Evolutionary conservation across 1,140 invertebrate species (phyloP).

Genomic region (Leptonema lineaticorne): DNA sequence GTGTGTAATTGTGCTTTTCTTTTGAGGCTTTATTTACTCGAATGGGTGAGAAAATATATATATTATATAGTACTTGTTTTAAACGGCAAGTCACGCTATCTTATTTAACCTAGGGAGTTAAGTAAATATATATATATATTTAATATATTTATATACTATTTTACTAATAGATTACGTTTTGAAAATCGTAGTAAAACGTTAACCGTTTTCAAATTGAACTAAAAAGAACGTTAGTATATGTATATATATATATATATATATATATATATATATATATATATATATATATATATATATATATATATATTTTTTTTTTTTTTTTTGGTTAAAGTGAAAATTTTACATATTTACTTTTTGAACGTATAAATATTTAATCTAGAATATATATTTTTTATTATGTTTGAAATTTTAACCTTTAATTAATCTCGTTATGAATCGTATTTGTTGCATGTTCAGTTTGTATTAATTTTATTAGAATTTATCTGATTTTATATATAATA

Average conservation of each 20-base stretch:
- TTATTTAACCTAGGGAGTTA: slow-evolving; percentile 7
- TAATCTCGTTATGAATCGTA: too few relatives aligned
- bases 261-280: neutral
- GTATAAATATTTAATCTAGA: too few relatives aligned
- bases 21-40: neutral
- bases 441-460: too few relatives aligned
- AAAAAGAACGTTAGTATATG: neutral
- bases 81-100: slow-evolving; percentile 15
- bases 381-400: too few relatives aligned
- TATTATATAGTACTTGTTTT: slow-evolving; percentile 13
- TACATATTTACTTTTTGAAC: too few relatives aligned
- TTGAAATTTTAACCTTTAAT: too few relatives aligned
- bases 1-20: neutral
- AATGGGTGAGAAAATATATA: slow-evolving; percentile 2
- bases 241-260: neutral
- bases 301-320: neutral
- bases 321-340: too few relatives aligned
- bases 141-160: too few relatives aligned
- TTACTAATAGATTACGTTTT: slow-evolving; percentile 3
- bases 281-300: neutral
- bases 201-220: neutral
- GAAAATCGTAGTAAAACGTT: slow-evolving; percentile 12
- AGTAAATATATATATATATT: neutral
- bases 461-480: too few relatives aligned
- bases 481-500: too few relatives aligned